Base-by-base conservation (phyloP, 2,113 vertebrate species). In the Machaerirhynchus nigripectus region DNA sequence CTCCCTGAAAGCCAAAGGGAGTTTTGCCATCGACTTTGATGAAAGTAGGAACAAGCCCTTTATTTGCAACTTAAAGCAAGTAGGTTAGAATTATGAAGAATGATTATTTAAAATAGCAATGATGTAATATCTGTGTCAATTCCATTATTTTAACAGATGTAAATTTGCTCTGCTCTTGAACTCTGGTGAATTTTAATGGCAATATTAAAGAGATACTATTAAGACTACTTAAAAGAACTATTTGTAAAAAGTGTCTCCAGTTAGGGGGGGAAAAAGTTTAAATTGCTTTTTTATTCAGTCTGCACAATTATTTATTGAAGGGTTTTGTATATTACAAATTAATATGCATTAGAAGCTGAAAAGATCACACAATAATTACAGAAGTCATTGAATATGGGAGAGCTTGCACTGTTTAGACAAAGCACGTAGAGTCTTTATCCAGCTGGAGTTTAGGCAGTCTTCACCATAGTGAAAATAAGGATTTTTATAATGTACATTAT, bases 141-240 rank as follows among this genome's bases (percentile, higher is more conserved):
- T 97, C 95, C 95, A 97, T 97, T 96, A 98, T 97, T 97, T 97
- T 98, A 98, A 94, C 87, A 98, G 94, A 97, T 98, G 89, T 94
- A 96, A 98, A 98, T 96, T 96, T 97, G 96, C 96, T 97, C 96
- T 97, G 92, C 96, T 96, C 97, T 98, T 97, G 95, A 98, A 97
- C 97, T 97, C 92, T 97, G 78, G 97, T 97, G 96, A 97, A 97
- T 98, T 98, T 97, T 97, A 97, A 97, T 97, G 95, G 96, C 95
- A 95, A 97, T 97, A 97, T 97, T 98, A 97, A 98, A 97, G 96
- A 97, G 93, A 97, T 94, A 97, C 95, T 98, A 96, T 98, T 97
- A 97, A 98, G 97, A 97, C 93, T 97, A 97, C 97, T 97, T 98
- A 97, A 97, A 97, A 97, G 74, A 97, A 95, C 94, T 96, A 96